These are phyloP conservation scores for Eupithecia exiguata DNA, from an alignment of 2,888 invertebrate species.

Conservation along the genomic window DNA sequence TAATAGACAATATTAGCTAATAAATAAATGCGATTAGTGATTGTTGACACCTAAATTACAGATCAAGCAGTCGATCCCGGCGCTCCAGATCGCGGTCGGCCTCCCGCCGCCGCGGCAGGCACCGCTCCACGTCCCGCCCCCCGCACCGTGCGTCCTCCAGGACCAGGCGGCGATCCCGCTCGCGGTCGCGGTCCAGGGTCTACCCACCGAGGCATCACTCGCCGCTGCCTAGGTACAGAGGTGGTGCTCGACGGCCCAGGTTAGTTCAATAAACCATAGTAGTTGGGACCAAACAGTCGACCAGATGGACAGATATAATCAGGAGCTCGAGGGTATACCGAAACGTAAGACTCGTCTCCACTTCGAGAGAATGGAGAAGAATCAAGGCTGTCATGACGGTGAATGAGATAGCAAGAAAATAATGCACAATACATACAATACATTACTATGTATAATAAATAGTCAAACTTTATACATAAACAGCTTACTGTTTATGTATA, in stretches of 20 bases:
- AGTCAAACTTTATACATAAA: no score
- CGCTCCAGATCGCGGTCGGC: constrained; percentile 28
- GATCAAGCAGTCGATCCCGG: constrained; percentile 64
- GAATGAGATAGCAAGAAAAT: no score
- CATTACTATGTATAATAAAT: no score
- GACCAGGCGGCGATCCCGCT: constrained; percentile 58
- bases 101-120: constrained; percentile 40
- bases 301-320: neutral
- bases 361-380: no score
- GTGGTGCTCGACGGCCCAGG: constrained; percentile 67
- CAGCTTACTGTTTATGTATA: no score
- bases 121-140: constrained; percentile 49
- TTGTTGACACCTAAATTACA: constrained; percentile 33
- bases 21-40: neutral
- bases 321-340: no score
- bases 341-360: no score
- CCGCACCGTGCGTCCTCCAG: constrained; percentile 63
- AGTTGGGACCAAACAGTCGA: no score
- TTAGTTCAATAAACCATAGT: constrained; percentile 38
- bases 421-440: no score
- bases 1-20: neutral
- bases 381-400: no score
- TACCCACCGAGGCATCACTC: constrained; percentile 64
- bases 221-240: constrained; percentile 62
- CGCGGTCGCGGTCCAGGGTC: constrained; percentile 58